phyloP scores from a whole-genome alignment of 2,888 invertebrate genomes.

The Diaperis boleti region DNA sequence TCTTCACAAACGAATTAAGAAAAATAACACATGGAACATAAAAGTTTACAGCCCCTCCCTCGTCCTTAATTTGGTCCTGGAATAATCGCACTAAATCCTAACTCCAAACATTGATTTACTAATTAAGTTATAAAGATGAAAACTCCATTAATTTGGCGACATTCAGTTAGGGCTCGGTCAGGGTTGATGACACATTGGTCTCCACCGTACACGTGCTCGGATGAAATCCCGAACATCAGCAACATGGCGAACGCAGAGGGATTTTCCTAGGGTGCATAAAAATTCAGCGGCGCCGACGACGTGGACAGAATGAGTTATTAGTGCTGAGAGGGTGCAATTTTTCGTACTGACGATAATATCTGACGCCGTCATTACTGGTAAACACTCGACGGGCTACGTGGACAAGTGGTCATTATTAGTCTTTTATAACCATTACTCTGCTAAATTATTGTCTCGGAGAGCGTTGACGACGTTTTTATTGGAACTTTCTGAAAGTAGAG shows the following conservation, averaged over 20 bases:
- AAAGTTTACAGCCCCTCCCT: not conserved
- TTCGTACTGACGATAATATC: slow-evolving; percentile 42
- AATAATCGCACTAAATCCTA: slow-evolving; percentile 9
- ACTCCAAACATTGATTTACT: slow-evolving; percentile 30
- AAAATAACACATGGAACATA: too few species aligned
- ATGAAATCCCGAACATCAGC: slow-evolving; percentile 40
- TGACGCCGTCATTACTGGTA: slow-evolving; percentile 36
- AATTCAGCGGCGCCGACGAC: slow-evolving; percentile 41
- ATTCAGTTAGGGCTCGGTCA: slow-evolving; percentile 15
- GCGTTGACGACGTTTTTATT: slow-evolving; percentile 20
- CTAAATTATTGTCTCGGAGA: slow-evolving; percentile 23
- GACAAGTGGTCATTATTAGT: slow-evolving; percentile 33
- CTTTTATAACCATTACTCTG: slow-evolving; percentile 35
- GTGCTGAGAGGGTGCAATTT: slow-evolving; percentile 38
- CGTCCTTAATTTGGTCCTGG: too few species aligned
- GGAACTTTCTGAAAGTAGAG: slow-evolving; percentile 1
- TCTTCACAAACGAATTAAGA: too few species aligned
- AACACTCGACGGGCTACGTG: slow-evolving; percentile 29
- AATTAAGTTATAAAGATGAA: slow-evolving; percentile 34
- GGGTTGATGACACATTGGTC: slow-evolving; percentile 38
- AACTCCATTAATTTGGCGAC: slow-evolving; percentile 39
- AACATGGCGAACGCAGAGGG: slow-evolving; percentile 35
- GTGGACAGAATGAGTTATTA: slow-evolving; percentile 42
- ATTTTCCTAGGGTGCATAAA: slow-evolving; percentile 42
- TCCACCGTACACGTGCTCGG: slow-evolving; percentile 26